Conservation (phyloP, 2,888 invertebrate genomes). For the Drosophila niveifrons region DNA sequence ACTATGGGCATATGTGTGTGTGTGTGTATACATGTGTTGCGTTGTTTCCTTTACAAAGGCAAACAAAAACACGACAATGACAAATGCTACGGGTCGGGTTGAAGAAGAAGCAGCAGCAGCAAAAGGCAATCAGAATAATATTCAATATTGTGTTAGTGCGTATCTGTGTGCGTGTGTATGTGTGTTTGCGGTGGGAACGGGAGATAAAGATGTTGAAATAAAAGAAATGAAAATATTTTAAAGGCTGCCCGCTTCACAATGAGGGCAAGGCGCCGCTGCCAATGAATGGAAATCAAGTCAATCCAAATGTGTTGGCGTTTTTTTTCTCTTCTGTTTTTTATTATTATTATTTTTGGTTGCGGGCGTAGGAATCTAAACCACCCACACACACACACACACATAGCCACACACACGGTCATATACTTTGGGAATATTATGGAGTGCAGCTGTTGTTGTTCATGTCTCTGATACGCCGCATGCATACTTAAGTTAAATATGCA, state of each 20-base stretch:
- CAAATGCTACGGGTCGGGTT: conserved; percentile 60
- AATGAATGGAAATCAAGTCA: conserved; percentile 50
- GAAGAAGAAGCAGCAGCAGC: conserved; percentile 53
- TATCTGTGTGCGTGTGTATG: conserved; percentile 30
- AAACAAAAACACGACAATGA: conserved; percentile 60
- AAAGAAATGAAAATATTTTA: conserved; percentile 56
- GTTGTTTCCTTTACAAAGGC: conserved; percentile 63
- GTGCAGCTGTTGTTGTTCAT: conserved; percentile 62
- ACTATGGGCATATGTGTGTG: conserved; percentile 3
- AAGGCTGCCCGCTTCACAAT: conserved; percentile 37
- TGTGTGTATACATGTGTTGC: conserved; percentile 60
- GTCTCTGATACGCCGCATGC: conserved; percentile 41
- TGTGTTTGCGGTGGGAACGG: conserved; percentile 37
- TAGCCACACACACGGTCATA: not conserved
- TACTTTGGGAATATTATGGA: conserved; percentile 41
- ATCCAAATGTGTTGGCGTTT: conserved; percentile 60
- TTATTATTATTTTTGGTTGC: conserved; percentile 18
- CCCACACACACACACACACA: conserved; percentile 35
- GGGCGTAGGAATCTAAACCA: conserved; percentile 56
- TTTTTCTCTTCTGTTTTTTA: not conserved
- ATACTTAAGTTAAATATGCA: conserved; percentile 62
- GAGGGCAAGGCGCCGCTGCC: conserved; percentile 50
- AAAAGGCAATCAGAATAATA: conserved; percentile 56
- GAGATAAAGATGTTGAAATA: conserved; percentile 53
- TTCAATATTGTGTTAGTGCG: conserved; percentile 25